Base-by-base conservation (phyloP, 2,888 invertebrate genomes). In the Marronus borbonicus region DNA sequence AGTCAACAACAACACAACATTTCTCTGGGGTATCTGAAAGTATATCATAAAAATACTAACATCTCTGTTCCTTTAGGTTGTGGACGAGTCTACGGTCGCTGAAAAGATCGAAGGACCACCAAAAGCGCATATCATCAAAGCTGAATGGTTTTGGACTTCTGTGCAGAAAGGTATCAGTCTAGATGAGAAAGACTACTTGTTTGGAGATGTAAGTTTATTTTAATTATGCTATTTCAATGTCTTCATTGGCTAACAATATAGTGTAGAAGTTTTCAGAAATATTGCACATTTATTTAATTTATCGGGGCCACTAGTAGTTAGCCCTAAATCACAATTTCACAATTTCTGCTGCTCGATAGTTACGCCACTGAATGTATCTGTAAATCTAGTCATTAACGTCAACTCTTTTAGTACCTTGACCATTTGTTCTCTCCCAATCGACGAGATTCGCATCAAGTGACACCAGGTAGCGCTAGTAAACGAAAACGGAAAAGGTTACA, bases 141-240 rank as follows among this genome's bases (percentile, higher is more conserved):
- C 95, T 5, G 97, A 98, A 90, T 98, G 98, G 98, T 98, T 98
- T 90, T 99, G 98, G 98, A 96, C 96, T 55, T 97, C 98, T 68
- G 96, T 98, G 80, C 98, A 98, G 89, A 97, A 98, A 90, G 97
- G 97, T 85, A 96, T 95, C 82, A 95, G 96, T 85, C 96, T 97
- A 80, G 95, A 96, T 85, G 98, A 98, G 88, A 93, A 94, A 86
- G 94, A 97, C 83, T 97, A 97, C 89, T 91, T 94, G 20, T 96
- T 96, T 86, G 94, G 95, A 89, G 94, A 95, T 89, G 95, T 95
- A 90, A 93, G 93, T 91, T 76, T 65, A 31, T 14, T 14, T 14
- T 17, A 52, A 17, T 14, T 68, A 68, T 31, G 12, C 3, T 50
- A 50, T 50, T 36, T 36, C 31, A 36, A 36, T 36, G 31, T 44